phyloP scores from a whole-genome alignment of 2,113 vertebrate species.

The Ailuropoda melanoleuca region DNA sequence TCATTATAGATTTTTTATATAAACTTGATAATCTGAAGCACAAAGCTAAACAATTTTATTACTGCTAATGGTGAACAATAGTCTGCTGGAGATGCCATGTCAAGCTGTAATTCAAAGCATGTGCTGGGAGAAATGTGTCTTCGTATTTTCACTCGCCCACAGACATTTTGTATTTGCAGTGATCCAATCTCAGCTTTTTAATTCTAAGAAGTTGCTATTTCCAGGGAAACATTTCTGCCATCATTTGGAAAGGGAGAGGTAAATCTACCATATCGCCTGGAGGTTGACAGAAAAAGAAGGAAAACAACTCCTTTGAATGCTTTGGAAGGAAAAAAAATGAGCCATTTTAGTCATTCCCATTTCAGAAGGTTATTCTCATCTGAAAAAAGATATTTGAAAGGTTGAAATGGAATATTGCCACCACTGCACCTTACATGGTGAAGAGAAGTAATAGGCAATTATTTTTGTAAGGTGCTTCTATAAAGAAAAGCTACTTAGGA shows the following conservation, averaged over 20 bases:
- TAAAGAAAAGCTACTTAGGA: neutral
- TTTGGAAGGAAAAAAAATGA: neutral
- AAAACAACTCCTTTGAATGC: conserved; percentile 17
- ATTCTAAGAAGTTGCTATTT: conserved; percentile 47
- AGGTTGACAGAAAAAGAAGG: neutral
- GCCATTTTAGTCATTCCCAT: conserved; percentile 17
- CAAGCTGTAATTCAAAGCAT: neutral
- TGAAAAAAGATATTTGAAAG: conserved; percentile 39
- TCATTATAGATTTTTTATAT: neutral
- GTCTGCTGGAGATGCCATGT: neutral
- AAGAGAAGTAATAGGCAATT: conserved; percentile 71
- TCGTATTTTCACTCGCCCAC: neutral
- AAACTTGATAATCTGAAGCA: neutral
- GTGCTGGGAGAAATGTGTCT: neutral
- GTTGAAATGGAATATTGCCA: conserved; percentile 39
- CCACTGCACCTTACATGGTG: neutral
- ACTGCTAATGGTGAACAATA: neutral
- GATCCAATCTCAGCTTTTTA: neutral
- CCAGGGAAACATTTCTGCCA: neutral
- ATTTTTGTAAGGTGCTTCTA: conserved; percentile 54
- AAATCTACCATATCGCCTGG: neutral
- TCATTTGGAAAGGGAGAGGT: neutral
- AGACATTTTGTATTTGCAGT: neutral
- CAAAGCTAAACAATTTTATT: neutral
- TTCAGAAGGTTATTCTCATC: conserved; percentile 66